These are phyloP conservation scores for Gobio occitaniae DNA, from an alignment of 2,797 vertebrate genomes.

Conservation along the genomic window DNA sequence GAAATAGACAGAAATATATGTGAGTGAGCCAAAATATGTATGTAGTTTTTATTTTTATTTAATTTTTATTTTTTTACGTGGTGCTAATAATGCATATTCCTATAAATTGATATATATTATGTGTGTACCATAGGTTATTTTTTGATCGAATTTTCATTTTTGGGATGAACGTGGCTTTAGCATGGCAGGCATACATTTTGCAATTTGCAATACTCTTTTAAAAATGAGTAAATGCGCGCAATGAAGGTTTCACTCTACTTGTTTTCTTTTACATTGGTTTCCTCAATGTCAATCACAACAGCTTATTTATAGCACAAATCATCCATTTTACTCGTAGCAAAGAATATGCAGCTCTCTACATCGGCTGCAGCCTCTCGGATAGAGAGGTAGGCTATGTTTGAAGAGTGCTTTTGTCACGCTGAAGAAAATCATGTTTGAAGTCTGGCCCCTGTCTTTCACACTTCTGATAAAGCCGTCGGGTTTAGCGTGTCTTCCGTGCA, in stretches of 20 bases:
- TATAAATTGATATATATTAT: not conserved
- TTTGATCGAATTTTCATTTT: not conserved
- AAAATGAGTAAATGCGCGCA: not conserved
- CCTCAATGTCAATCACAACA: slow-evolving; percentile 17
- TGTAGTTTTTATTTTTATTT: too few species aligned
- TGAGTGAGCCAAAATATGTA: not conserved
- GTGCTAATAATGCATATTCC: not conserved
- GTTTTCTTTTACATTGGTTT: slow-evolving; percentile 15
- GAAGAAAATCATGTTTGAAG: slow-evolving; percentile 86
- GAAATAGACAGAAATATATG: not conserved
- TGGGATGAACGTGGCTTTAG: not conserved
- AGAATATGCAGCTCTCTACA: slow-evolving; percentile 18
- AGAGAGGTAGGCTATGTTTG: slow-evolving; percentile 77
- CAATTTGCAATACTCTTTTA: not conserved
- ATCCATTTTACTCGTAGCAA: slow-evolving; percentile 15
- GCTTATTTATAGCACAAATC: slow-evolving; percentile 25
- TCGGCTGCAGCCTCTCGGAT: slow-evolving; percentile 27
- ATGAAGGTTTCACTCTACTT: not conserved
- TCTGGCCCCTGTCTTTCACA: slow-evolving; percentile 86
- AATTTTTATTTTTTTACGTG: not conserved
- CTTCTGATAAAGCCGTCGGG: slow-evolving; percentile 83
- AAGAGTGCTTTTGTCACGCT: slow-evolving; percentile 83
- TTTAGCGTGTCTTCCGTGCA: slow-evolving; percentile 85
- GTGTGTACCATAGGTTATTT: not conserved
- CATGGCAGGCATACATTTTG: not conserved